Conservation (phyloP, 2,797 vertebrate genomes). For the Coreius guichenoti region DNA sequence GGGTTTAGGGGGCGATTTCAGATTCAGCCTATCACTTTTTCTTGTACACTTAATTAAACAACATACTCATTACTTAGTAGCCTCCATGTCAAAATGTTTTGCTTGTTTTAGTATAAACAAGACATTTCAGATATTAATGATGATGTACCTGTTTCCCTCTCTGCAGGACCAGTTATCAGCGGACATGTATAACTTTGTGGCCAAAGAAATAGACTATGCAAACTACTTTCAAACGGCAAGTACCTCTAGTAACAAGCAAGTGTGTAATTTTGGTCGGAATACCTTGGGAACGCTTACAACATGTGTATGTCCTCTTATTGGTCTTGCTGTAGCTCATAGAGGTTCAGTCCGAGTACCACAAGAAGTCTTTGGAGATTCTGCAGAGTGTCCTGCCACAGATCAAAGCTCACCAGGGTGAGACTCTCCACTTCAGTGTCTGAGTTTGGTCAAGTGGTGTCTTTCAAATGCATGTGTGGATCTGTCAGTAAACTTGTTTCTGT, state of each 20-base stretch:
- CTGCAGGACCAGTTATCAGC: conserved; percentile 96
- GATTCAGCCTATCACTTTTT: not conserved
- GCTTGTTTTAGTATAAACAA: not conserved
- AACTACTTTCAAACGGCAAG: conserved; percentile 73
- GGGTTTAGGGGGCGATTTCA: too few relatives aligned
- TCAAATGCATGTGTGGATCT: conserved; percentile 49
- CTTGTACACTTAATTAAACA: not conserved
- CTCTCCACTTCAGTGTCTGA: conserved; percentile 54
- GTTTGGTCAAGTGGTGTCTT: conserved; percentile 40
- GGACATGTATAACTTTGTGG: conserved; percentile 99
- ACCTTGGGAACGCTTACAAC: not conserved
- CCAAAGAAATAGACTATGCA: conserved; percentile 99
- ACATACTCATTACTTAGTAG: not conserved
- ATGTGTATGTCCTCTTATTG: not conserved
- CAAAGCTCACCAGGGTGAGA: conserved; percentile 97
- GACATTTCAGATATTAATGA: not conserved
- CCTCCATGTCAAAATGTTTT: not conserved
- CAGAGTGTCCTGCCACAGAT: conserved; percentile 93
- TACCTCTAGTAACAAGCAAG: not conserved
- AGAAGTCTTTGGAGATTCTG: conserved; percentile 90
- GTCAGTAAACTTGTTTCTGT: conserved; percentile 40
- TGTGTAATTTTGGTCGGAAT: not conserved
- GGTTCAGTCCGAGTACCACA: conserved; percentile 95
- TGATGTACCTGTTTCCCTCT: conserved; percentile 24
- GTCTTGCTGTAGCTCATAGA: conserved; percentile 86